These are phyloP conservation scores for Polylopha cassiicola DNA, from an alignment of 2,888 invertebrate species.

Conservation along the genomic window DNA sequence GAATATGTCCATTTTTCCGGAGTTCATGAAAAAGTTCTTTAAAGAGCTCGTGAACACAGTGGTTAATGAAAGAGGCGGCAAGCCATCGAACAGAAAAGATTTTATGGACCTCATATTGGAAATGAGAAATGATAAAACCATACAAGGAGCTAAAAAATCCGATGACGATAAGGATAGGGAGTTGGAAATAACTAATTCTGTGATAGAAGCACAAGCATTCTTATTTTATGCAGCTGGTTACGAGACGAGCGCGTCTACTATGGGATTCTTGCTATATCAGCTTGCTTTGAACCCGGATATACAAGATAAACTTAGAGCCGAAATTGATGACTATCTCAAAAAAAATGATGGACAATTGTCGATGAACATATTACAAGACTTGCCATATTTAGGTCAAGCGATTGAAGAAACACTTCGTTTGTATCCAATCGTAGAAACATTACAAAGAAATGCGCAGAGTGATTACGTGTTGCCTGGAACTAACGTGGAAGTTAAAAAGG, in stretches of 20 bases:
- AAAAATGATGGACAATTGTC: too few species aligned
- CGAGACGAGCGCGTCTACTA: conserved; percentile 51
- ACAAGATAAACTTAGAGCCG: conserved; percentile 32
- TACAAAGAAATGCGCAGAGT: too few species aligned
- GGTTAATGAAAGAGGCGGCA: conserved; percentile 36
- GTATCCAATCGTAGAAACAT: too few species aligned
- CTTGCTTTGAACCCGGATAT: conserved; percentile 46
- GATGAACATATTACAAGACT: too few species aligned
- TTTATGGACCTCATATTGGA: conserved; percentile 48
- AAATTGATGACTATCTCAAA: conserved; percentile 4
- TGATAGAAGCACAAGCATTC: conserved; percentile 41
- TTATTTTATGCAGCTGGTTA: conserved; percentile 54
- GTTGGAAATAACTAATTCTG: conserved; percentile 32
- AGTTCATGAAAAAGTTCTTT: conserved; percentile 33
- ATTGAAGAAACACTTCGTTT: too few species aligned
- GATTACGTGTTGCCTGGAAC: too few species aligned
- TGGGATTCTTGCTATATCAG: conserved; percentile 45
- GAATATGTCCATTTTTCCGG: conserved; percentile 35
- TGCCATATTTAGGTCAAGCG: too few species aligned
- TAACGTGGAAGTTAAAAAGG: too few species aligned
- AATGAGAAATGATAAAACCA: conserved; percentile 34
- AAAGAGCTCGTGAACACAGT: conserved; percentile 32
- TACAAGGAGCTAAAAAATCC: conserved; percentile 28
- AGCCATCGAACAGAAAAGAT: conserved; percentile 38
- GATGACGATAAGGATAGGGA: conserved; percentile 24